phyloP scores from a whole-genome alignment of 2,113 vertebrate genomes.

The Actinemys pallida region DNA sequence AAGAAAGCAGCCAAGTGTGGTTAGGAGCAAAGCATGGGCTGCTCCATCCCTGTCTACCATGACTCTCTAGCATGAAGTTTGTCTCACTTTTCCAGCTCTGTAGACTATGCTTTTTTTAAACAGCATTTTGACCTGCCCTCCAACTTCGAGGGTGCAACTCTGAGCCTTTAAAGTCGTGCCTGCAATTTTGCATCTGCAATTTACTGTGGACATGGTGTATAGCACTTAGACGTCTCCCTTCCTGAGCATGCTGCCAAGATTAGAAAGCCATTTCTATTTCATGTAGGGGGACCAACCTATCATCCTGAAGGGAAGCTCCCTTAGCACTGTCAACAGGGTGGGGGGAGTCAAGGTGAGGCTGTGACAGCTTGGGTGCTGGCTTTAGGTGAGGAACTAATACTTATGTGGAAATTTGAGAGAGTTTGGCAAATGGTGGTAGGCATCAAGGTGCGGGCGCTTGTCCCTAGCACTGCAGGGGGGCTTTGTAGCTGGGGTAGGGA shows the following conservation, averaged over 20 bases:
- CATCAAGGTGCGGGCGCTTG: not conserved
- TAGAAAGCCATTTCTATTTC: not conserved
- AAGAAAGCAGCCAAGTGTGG: fast-evolving
- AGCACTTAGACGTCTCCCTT: fast-evolving
- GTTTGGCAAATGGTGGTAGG: not conserved
- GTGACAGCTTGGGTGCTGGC: not conserved
- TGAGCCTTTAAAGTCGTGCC: not conserved
- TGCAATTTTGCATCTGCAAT: not conserved
- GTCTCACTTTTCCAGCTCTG: fast-evolving
- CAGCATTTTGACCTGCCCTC: fast-evolving
- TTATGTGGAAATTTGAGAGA: not conserved
- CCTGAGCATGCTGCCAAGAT: not conserved
- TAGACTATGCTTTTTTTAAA: fast-evolving
- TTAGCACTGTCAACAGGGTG: not conserved
- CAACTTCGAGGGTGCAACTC: fast-evolving
- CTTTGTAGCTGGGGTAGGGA: not conserved
- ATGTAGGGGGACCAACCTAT: not conserved
- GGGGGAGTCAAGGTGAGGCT: not conserved
- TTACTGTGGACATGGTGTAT: not conserved
- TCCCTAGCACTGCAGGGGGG: not conserved
- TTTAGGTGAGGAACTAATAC: not conserved
- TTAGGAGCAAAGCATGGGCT: fast-evolving
- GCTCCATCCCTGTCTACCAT: not conserved
- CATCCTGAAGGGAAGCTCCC: not conserved
- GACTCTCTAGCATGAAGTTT: fast-evolving